Percentiles rank a stretch among this genome's conserved stretches.
phyloP scores from a whole-genome alignment of 2,113 vertebrate species.

The Macquaria australasica region DNA sequence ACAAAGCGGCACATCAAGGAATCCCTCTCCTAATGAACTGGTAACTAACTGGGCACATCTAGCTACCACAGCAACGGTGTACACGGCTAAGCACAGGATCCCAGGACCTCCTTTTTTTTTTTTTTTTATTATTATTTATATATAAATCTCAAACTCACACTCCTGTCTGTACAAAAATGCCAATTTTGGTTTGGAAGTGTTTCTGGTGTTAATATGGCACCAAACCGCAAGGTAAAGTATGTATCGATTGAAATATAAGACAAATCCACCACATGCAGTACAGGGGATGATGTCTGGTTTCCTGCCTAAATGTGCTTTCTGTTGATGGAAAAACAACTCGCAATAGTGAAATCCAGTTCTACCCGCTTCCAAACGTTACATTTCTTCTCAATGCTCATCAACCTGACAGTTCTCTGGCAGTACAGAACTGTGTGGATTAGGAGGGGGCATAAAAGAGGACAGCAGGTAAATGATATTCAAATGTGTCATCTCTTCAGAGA shows the following conservation, averaged over 20 bases:
- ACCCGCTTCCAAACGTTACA: conserved; percentile 31
- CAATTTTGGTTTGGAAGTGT: neutral
- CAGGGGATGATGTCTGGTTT: neutral
- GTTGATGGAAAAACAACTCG: neutral
- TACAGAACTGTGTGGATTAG: conserved; percentile 34
- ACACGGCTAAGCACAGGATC: too few species aligned
- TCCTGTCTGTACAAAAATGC: neutral
- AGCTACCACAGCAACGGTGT: too few species aligned
- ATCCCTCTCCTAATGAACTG: too few species aligned
- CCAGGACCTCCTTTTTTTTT: too few species aligned
- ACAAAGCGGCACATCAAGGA: too few species aligned
- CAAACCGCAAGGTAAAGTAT: neutral
- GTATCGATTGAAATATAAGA: neutral
- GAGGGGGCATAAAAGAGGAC: conserved; percentile 56
- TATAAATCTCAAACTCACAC: too few species aligned
- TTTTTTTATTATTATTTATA: too few species aligned
- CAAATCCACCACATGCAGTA: neutral
- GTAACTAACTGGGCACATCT: too few species aligned
- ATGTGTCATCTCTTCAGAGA: conserved; percentile 73
- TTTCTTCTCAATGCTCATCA: conserved; percentile 34
- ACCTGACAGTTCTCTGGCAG: conserved; percentile 55
- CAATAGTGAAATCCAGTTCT: neutral
- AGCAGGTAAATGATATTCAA: conserved; percentile 76
- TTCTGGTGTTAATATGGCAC: neutral
- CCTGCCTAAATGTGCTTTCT: neutral